These are phyloP conservation scores for Tonatia bakeri DNA, from an alignment of 2,113 vertebrate genomes.

Conservation along the genomic window DNA sequence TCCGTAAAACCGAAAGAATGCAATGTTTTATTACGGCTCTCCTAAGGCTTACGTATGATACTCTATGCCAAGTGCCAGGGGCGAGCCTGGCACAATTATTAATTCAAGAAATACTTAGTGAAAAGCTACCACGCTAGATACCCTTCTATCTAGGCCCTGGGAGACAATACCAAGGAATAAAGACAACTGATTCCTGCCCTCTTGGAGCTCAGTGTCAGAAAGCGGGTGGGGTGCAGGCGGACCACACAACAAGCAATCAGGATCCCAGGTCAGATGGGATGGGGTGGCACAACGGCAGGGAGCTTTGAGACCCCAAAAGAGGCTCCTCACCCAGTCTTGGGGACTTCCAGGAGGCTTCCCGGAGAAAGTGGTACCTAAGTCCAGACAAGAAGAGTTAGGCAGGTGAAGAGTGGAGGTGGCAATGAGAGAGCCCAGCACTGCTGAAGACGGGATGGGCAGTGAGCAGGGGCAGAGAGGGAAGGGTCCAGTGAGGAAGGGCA, in stretches of 20 bases:
- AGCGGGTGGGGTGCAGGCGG: neutral
- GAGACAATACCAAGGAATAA: neutral
- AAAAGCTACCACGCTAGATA: neutral
- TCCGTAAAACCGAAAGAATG: neutral
- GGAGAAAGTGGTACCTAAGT: neutral
- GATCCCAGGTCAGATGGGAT: neutral
- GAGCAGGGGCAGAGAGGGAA: neutral
- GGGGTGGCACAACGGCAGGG: neutral
- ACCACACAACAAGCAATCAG: neutral
- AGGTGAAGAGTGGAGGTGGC: neutral
- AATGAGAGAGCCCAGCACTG: neutral
- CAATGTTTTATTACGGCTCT: neutral
- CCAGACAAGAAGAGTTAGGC: neutral
- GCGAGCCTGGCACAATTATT: neutral
- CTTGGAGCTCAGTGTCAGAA: accelerated
- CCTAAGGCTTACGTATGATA: neutral
- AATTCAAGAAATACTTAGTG: neutral
- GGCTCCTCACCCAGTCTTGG: neutral
- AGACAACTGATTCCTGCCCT: neutral
- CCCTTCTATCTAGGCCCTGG: neutral
- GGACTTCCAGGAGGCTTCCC: neutral
- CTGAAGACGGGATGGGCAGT: neutral
- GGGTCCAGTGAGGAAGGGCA: neutral
- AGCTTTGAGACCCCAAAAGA: neutral
- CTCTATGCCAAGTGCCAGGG: neutral